Evolutionary conservation across 1,140 invertebrate species (phyloP), one percentile per base, ranked within the genome.

Genomic region (Leguminivora glycinivorella): DNA sequence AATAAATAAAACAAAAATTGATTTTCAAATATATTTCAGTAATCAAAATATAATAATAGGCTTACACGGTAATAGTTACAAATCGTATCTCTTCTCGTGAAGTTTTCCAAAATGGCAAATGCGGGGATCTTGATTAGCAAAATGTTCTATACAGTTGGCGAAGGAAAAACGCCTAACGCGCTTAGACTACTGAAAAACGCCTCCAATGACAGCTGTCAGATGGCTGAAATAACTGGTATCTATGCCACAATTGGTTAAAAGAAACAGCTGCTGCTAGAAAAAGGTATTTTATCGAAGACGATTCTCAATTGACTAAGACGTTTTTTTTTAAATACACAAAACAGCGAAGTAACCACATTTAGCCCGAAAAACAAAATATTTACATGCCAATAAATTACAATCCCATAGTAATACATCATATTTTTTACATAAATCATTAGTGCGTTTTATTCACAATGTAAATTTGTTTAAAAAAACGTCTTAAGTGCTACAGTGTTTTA

Each of bases 11-110:
- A 86, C 82, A 76, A 82, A 43, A 71, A 52, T 79, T 83, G 79
- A 81, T 86, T 88, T 91, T 89, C 81, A 89, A 91, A 89, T 89
- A 89, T 89, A 91, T 91, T 89, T 91, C 87, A 89, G 89, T 91
- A 91, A 89, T 89, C 87, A 90, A 91, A 91, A 91, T 91, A 91
- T 91, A 91, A 91, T 89, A 89, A 90, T 91, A 90, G 89, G 89
- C 87, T 91, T 91, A 91, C 81, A 89, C 75, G 71, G 85, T 90
- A 91, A 78, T 89, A 91, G 89, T 91, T 89, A 91, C 84, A 88
- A 84, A 84, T 89, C 83, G 88, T 90, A 89, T 88, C 81, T 72
- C 81, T 71, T 80, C 79, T 83, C 84, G 70, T 77, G 77, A 80
- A 81, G 74, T 67, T 77, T 75, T 72, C 56, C 69, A 68, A 63